Evolutionary conservation across 2,797 vertebrate genomes (phyloP).

Genomic region (Sebastolobus altivelis): DNA sequence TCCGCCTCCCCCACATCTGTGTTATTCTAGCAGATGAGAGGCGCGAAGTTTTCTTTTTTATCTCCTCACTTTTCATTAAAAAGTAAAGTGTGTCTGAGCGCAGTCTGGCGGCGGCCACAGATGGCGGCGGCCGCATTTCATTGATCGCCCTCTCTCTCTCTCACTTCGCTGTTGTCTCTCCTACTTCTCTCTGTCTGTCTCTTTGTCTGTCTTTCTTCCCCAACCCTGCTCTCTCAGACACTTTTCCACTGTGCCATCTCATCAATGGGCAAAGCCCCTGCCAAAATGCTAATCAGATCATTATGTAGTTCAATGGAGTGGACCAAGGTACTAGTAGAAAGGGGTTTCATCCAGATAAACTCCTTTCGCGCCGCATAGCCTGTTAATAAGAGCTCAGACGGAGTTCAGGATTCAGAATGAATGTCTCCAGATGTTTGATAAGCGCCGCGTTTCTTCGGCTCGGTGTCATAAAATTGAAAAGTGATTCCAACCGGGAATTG

Average conservation of each 20-base stretch:
- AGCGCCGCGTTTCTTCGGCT: constrained; percentile 31
- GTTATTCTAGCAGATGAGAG: constrained; percentile 53
- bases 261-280: constrained; percentile 66
- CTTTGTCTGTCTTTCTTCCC: constrained; percentile 32
- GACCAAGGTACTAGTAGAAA: constrained; percentile 43
- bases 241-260: constrained; percentile 40
- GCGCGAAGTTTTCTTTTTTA: constrained; percentile 27
- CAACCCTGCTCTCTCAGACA: constrained; percentile 8
- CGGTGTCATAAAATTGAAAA: constrained; percentile 32
- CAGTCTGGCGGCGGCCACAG: constrained; percentile 56
- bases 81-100: constrained; percentile 52
- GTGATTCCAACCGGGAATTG: constrained; percentile 2
- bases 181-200: constrained; percentile 18
- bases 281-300: constrained; percentile 81
- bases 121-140: constrained; percentile 46
- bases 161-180: constrained; percentile 11
- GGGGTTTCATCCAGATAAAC: constrained; percentile 67
- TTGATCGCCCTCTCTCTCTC: constrained; percentile 38
- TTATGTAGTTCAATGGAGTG: constrained; percentile 73
- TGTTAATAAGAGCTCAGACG: constrained; percentile 50
- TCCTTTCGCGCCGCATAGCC: constrained; percentile 10
- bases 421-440: constrained; percentile 55
- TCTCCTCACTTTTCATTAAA: constrained; percentile 63
- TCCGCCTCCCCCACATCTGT: constrained; percentile 41
- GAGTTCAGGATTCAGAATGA: constrained; percentile 42